Percentiles rank a stretch among this genome's conserved stretches.
These are phyloP conservation scores for Tachuris rubrigastra DNA, from an alignment of 2,113 vertebrate species.

Conservation along the genomic window DNA sequence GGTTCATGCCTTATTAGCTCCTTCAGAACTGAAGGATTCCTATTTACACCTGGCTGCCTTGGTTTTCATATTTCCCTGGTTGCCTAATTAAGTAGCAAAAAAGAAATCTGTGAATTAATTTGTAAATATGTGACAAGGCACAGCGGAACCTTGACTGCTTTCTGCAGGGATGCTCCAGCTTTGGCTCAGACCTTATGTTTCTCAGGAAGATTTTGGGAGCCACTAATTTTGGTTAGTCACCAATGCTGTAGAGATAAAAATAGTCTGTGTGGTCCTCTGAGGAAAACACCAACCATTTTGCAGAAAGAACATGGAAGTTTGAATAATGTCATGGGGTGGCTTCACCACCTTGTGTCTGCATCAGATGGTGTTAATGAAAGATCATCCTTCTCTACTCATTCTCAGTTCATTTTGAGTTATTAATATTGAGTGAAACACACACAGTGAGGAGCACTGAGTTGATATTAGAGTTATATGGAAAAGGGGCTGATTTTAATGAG, in stretches of 20 bases:
- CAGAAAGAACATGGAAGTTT: neutral
- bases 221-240: too few species aligned
- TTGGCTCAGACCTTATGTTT: neutral
- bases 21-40: neutral
- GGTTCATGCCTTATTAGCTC: neutral
- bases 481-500: neutral
- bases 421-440: neutral
- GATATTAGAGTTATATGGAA: neutral
- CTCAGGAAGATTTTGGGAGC: neutral
- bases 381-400: neutral
- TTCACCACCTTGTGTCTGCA: fast-evolving
- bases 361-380: neutral
- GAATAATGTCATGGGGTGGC: fast-evolving
- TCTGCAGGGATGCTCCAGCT: neutral
- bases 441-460: neutral
- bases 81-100: neutral
- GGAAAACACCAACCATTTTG: fast-evolving
- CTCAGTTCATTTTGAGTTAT: neutral
- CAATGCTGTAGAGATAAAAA: fast-evolving
- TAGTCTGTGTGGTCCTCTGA: too few species aligned
- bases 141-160: neutral
- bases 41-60: neutral
- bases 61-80: neutral
- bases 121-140: neutral
- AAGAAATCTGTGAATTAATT: neutral